Evolutionary conservation across 2,888 invertebrate genomes (phyloP), one percentile per base, ranked within the genome.

Genomic region (Seira sanloemensis): DNA sequence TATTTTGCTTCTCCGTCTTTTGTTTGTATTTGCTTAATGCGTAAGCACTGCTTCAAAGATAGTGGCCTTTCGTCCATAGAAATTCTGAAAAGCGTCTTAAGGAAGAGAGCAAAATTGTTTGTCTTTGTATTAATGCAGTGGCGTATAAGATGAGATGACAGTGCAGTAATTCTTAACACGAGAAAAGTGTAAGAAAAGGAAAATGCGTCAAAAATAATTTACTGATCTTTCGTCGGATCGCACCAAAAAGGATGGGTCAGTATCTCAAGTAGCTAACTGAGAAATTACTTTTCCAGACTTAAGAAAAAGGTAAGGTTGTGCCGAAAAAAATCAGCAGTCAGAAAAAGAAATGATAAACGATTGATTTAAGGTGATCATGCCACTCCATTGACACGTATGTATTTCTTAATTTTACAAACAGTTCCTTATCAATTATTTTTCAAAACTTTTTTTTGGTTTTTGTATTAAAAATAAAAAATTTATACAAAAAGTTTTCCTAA

Each of bases 11-110:
- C n/a, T n/a, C n/a, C n/a, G 50, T 65, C 77, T 23, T 77, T 77
- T 77, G 78, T 78, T 78, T 78, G 78, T 78, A 78, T 78, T 78
- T 78, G 62, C 71, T 78, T 71, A 78, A 69, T 78, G 78, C 78
- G 78, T 71, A 71, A 72, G 62, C n/a, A 58, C 58, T n/a, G 58
- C 2, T 72, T 78, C n/a, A 65, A 46, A 37, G 27, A 27, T 21
- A 12, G n/a, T 58, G 58, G n/a, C 37, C 58, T 58, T 18, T 58
- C n/a, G 58, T 18, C n/a, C 58, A n/a, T 18, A 7, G 37, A 58
- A 58, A n/a, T 12, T 37, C 5, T 58, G n/a, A 9, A 58, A 18
- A 37, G n/a, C 58, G 58, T n/a, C 37, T 58, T 58, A 16, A 5
- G 58, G 2, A 21, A 12, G 66, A 27, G 58, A 50, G 19, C 1